These are phyloP conservation scores for Strix aluco DNA, from an alignment of 2,113 vertebrate genomes.

Conservation along the genomic window DNA sequence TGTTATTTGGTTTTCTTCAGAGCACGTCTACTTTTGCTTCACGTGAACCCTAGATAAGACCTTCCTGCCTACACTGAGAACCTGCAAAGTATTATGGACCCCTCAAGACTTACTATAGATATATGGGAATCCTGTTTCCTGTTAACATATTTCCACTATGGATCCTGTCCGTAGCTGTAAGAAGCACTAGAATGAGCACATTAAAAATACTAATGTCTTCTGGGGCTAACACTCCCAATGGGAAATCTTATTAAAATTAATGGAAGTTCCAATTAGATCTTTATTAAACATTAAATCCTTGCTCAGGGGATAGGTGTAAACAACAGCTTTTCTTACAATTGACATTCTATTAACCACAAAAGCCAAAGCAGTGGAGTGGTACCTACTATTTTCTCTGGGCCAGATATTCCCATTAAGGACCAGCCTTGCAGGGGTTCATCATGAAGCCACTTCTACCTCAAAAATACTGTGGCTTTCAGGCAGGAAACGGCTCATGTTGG, in stretches of 20 bases:
- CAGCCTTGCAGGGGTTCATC: background rate
- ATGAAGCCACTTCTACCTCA: background rate
- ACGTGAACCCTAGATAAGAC: background rate
- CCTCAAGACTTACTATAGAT: background rate
- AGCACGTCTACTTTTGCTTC: background rate
- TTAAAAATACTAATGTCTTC: background rate
- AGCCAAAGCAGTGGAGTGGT: background rate
- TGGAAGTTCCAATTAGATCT: background rate
- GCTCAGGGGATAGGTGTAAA: background rate
- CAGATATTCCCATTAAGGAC: background rate
- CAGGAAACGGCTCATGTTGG: background rate
- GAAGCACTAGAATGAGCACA: background rate
- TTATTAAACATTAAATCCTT: background rate
- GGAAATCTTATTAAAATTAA: background rate
- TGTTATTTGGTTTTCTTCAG: background rate
- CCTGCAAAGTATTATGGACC: background rate
- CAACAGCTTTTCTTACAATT: background rate
- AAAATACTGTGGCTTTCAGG: background rate
- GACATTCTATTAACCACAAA: background rate
- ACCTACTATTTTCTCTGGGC: background rate
- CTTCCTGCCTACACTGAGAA: background rate
- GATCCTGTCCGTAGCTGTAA: background rate
- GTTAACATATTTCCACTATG: background rate
- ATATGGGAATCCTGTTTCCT: background rate
- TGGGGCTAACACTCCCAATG: background rate